These are phyloP conservation scores for Ceyx margarethae DNA, from an alignment of 2,113 vertebrate species.

Conservation along the genomic window DNA sequence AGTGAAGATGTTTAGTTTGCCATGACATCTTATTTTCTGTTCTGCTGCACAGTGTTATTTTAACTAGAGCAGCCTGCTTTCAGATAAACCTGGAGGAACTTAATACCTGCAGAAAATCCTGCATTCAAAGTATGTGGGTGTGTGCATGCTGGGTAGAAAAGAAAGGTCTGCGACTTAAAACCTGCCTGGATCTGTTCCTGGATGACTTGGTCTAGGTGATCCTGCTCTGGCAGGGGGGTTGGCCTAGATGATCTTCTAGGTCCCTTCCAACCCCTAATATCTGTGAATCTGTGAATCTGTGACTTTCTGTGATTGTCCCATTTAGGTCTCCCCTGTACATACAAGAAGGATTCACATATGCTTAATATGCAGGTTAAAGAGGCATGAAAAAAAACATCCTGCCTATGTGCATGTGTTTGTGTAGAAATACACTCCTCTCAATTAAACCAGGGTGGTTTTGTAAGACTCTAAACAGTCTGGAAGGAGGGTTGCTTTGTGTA, in stretches of 20 bases:
- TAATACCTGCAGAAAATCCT: constrained; percentile 62
- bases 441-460: not conserved
- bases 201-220: too few species aligned
- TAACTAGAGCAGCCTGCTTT: constrained; percentile 60
- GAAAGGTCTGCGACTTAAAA: not conserved
- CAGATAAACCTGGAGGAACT: constrained; percentile 67
- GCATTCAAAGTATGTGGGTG: constrained; percentile 45
- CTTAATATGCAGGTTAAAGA: not conserved
- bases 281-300: not conserved
- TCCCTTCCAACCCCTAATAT: too few species aligned
- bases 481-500: not conserved
- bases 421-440: not conserved
- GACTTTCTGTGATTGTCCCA: not conserved
- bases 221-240: too few species aligned
- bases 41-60: constrained; percentile 80
- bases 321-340: not conserved
- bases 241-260: too few species aligned
- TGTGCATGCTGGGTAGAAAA: not conserved
- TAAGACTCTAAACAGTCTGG: not conserved
- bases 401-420: not conserved
- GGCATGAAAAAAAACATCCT: not conserved
- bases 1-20: constrained; percentile 75
- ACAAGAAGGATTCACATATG: not conserved
- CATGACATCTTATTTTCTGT: constrained; percentile 82
- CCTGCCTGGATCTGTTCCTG: too few species aligned